Percentiles rank a stretch among this genome's conserved stretches.
These are phyloP conservation scores for Cyprinodon diabolis DNA, from an alignment of 2,797 vertebrate genomes.

Conservation along the genomic window DNA sequence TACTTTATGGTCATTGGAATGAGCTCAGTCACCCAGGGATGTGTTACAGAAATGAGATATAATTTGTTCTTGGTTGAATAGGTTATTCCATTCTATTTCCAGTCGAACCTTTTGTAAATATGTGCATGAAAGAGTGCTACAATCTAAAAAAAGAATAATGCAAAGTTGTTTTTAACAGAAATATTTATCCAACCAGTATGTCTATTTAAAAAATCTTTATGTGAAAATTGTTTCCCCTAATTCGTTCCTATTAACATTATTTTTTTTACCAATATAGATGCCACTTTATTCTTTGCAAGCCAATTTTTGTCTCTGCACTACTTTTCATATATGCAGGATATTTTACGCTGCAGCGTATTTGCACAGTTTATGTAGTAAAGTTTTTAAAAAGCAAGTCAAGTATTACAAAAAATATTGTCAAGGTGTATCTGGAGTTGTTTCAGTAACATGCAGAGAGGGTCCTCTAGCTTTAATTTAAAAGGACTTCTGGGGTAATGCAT, in stretches of 20 bases:
- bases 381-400: neutral
- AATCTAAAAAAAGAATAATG: neutral
- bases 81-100: neutral
- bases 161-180: neutral
- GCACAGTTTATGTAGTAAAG: no score
- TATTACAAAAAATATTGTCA: neutral
- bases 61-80: slow-evolving; percentile 21
- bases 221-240: neutral
- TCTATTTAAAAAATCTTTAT: neutral
- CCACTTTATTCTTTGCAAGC: neutral
- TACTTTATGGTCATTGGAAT: slow-evolving; percentile 50
- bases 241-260: neutral
- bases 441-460: neutral
- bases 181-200: neutral
- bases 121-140: neutral
- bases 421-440: neutral
- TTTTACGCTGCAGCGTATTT: no score
- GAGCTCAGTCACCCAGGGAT: slow-evolving; percentile 33
- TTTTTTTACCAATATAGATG: neutral
- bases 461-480: neutral
- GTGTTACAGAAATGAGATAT: slow-evolving; percentile 28
- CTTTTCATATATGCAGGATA: no score
- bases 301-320: no score
- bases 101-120: slow-evolving; percentile 1
- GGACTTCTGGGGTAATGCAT: neutral